A percentile compares a stretch with the other conserved stretches of the same genome.
Evolutionary conservation across 2,113 vertebrate genomes (phyloP).

Genomic region (Theristicus caerulescens): DNA sequence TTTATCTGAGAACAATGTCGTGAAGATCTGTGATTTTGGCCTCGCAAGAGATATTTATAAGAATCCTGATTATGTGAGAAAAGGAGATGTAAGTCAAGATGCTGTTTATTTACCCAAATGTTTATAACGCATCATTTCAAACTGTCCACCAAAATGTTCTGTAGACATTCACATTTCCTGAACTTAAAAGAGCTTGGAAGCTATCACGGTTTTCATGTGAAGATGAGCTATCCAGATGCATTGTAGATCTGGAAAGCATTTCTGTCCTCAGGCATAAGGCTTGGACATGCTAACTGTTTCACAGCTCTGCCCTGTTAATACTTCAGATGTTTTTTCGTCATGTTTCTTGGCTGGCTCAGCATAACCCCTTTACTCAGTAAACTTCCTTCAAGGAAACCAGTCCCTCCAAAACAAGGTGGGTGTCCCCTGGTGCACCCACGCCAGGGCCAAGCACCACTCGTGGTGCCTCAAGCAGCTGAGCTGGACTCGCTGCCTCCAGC

Average conservation of each 20-base stretch:
- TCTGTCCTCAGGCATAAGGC: background rate
- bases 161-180: background rate
- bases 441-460: background rate
- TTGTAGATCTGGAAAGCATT: background rate
- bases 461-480: background rate
- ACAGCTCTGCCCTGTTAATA: background rate
- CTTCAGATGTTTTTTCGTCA: background rate
- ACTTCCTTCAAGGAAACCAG: background rate
- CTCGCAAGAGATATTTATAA: conserved; percentile 94
- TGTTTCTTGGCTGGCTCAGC: background rate
- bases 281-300: background rate
- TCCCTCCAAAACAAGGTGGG: background rate
- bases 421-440: background rate
- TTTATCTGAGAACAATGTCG: conserved; percentile 93
- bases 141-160: background rate
- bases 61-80: conserved; percentile 93
- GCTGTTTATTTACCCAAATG: conserved; percentile 6
- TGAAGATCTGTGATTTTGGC: conserved; percentile 97
- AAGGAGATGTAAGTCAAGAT: conserved; percentile 89
- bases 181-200: background rate
- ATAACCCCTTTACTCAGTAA: background rate
- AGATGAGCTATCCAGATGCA: background rate
- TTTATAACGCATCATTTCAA: conserved; percentile 2
- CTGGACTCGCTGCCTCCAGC: background rate
- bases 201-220: background rate